These are phyloP conservation scores for Acromyrmex charruanus DNA, from an alignment of 1,140 invertebrate species.

Conservation along the genomic window DNA sequence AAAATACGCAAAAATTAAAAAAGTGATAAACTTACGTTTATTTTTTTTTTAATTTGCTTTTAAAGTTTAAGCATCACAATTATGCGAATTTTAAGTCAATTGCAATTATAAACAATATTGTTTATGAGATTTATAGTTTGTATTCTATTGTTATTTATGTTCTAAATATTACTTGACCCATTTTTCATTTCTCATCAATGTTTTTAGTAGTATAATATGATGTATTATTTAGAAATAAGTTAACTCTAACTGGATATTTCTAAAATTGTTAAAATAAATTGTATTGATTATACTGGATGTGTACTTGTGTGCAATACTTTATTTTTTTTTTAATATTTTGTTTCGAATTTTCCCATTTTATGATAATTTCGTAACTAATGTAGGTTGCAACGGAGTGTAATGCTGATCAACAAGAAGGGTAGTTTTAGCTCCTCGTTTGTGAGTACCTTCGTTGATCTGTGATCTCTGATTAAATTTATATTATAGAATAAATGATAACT, in stretches of 20 bases:
- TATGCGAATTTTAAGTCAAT: background rate
- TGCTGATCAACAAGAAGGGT: conserved; percentile 56
- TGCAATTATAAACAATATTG: background rate
- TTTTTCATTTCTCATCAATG: background rate
- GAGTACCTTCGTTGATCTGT: conserved; percentile 59
- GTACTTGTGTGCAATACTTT: conserved; percentile 8
- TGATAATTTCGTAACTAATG: conserved; percentile 26
- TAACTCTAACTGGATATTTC: background rate
- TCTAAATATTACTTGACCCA: background rate
- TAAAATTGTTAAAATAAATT: conserved; percentile 43
- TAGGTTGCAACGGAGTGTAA: conserved; percentile 45
- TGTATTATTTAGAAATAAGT: conserved; percentile 1
- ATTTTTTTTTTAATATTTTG: conserved; percentile 8
- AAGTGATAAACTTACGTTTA: background rate
- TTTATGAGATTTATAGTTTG: background rate
- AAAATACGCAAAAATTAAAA: background rate
- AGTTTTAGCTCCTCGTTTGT: conserved; percentile 56
- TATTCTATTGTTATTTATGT: conserved; percentile 27
- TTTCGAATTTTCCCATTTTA: conserved; percentile 28
- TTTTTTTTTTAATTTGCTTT: background rate
- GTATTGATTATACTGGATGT: background rate
- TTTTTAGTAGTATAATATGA: background rate
- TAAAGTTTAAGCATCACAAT: background rate
- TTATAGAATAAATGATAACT: conserved; percentile 14
- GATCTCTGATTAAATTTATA: conserved; percentile 29